A percentile compares a stretch with the other conserved stretches of the same genome.
Conservation (phyloP, 2,888 invertebrate species). For the Aleiodes alternator region DNA sequence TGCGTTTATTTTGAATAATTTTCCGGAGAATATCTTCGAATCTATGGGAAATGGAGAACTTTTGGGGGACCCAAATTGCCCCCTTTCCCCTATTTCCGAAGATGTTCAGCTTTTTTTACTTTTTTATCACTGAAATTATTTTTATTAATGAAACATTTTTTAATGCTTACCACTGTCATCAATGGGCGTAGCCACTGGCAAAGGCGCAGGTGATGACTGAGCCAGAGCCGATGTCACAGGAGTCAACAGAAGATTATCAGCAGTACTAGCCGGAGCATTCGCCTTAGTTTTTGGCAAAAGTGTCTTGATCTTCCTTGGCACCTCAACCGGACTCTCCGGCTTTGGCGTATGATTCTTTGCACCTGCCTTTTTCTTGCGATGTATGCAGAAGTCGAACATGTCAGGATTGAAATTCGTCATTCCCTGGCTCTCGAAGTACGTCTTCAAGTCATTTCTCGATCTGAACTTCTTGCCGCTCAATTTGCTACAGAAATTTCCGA, state of each 20-base stretch:
- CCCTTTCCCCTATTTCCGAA: too few relatives aligned
- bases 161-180: neutral
- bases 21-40: too few relatives aligned
- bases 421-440: constrained; percentile 75
- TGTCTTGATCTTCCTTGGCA: constrained; percentile 70
- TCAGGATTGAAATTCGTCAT: constrained; percentile 76
- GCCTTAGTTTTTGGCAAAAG: constrained; percentile 69
- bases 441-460: constrained; percentile 78
- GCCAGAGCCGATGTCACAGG: constrained; percentile 1
- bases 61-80: too few relatives aligned
- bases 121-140: too few relatives aligned
- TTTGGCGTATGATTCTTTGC: constrained; percentile 60
- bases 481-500: constrained; percentile 68
- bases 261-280: neutral
- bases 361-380: constrained; percentile 73
- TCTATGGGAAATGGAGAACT: too few relatives aligned
- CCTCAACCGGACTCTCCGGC: constrained; percentile 56
- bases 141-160: neutral
- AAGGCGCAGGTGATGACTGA: neutral
- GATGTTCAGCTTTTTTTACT: too few relatives aligned
- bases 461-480: constrained; percentile 80
- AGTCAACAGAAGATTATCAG: constrained; percentile 24
- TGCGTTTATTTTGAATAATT: too few relatives aligned
- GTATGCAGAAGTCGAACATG: constrained; percentile 80
- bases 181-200: constrained; percentile 26